phyloP scores from a whole-genome alignment of 2,113 vertebrate genomes.

The Taxidea taxus region DNA sequence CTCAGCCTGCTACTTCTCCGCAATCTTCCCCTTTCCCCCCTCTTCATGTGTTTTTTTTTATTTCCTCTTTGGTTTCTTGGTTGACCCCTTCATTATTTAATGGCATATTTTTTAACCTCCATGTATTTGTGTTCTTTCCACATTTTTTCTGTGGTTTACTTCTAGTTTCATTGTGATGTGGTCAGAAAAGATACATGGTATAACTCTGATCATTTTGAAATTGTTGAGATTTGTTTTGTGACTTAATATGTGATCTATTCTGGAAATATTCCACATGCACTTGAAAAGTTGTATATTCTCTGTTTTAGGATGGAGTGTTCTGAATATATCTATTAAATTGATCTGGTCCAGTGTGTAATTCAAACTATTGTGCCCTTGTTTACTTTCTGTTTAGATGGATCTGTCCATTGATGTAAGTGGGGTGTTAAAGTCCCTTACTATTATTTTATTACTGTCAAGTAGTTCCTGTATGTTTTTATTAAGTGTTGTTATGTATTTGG shows the following conservation, averaged over 20 bases:
- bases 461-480: neutral
- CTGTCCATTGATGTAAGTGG: neutral
- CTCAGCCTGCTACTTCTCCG: no score
- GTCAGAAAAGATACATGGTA: neutral
- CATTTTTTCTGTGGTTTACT: neutral
- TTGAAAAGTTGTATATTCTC: neutral
- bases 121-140: neutral
- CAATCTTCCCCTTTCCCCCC: no score
- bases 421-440: neutral
- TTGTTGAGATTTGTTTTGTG: neutral
- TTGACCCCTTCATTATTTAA: neutral
- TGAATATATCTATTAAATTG: neutral
- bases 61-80: neutral
- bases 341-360: neutral
- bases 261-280: neutral
- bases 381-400: neutral
- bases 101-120: neutral
- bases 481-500: neutral
- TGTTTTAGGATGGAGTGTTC: neutral
- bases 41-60: neutral
- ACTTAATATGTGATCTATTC: neutral
- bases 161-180: neutral
- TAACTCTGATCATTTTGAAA: neutral
- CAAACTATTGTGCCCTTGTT: neutral
- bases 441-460: neutral